Evolutionary conservation across 2,797 vertebrate genomes (phyloP).

Genomic region (Hydrolagus colliei): DNA sequence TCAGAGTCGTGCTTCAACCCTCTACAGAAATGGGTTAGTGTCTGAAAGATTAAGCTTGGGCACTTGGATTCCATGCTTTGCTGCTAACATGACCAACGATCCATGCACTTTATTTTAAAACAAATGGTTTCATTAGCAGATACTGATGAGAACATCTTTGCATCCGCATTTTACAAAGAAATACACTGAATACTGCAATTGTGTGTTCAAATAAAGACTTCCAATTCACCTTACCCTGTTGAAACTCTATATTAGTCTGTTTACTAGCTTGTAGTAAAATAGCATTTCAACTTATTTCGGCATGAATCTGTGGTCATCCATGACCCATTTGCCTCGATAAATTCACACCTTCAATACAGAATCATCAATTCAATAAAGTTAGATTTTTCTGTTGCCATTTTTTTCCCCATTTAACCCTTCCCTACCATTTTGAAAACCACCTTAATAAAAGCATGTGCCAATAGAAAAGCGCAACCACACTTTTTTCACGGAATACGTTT

Average conservation of each 20-base stretch:
- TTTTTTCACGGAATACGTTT: too few relatives aligned
- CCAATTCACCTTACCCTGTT: background rate
- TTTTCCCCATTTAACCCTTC: background rate
- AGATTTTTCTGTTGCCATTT: background rate
- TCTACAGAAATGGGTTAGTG: background rate
- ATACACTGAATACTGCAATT: background rate
- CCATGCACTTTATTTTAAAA: background rate
- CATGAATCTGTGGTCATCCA: conserved; percentile 18
- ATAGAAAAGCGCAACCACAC: too few relatives aligned
- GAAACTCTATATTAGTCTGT: background rate
- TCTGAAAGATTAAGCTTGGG: background rate
- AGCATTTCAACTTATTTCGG: background rate
- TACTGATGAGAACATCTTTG: background rate
- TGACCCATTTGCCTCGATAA: background rate
- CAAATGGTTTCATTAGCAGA: background rate
- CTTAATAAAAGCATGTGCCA: too few relatives aligned
- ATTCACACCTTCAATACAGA: background rate
- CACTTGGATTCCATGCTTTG: background rate
- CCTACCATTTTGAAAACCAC: too few relatives aligned
- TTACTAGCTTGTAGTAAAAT: background rate
- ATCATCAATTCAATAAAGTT: background rate
- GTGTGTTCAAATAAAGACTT: background rate
- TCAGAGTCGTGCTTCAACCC: background rate
- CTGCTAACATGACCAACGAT: background rate
- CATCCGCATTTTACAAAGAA: background rate